Evolutionary conservation across 2,888 invertebrate species (phyloP).

Genomic region (Uloborus plumipes): DNA sequence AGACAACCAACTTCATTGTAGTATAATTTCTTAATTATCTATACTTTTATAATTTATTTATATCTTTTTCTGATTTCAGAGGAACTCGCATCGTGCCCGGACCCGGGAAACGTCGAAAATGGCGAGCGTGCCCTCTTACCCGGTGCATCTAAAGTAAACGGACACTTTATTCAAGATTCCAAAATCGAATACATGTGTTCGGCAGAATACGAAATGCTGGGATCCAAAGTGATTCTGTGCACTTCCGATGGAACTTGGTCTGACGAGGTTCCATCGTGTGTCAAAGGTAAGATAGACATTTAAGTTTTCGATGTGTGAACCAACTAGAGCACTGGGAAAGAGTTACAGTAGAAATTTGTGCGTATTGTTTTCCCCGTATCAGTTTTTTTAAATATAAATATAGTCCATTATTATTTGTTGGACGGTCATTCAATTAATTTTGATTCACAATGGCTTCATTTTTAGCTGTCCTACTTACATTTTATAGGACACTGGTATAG

Average conservation of each 20-base stretch:
- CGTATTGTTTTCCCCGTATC: no score
- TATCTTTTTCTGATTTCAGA: conserved; percentile 11
- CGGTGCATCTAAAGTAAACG: conserved; percentile 20
- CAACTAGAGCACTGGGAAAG: no score
- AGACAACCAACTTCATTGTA: not conserved
- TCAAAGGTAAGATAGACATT: conserved; percentile 40
- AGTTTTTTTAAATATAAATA: no score
- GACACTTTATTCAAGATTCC: conserved; percentile 35
- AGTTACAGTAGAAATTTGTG: no score
- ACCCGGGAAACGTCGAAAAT: conserved; percentile 34
- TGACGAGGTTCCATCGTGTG: conserved; percentile 39
- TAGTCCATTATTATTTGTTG: no score
- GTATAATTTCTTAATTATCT: not conserved
- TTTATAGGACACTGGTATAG: no score
- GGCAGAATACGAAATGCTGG: conserved; percentile 38
- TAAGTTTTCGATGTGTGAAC: no score
- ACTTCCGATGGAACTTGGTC: conserved; percentile 52
- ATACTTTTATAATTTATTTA: not conserved
- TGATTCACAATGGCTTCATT: no score
- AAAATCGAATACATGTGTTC: conserved; percentile 44
- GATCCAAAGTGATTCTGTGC: conserved; percentile 29
- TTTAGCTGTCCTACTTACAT: no score
- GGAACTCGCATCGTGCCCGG: conserved; percentile 45
- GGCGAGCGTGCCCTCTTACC: conserved; percentile 17
- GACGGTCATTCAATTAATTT: no score